Evolutionary conservation across 2,888 invertebrate species (phyloP).

Genomic region (Dolichomitus sp.): DNA sequence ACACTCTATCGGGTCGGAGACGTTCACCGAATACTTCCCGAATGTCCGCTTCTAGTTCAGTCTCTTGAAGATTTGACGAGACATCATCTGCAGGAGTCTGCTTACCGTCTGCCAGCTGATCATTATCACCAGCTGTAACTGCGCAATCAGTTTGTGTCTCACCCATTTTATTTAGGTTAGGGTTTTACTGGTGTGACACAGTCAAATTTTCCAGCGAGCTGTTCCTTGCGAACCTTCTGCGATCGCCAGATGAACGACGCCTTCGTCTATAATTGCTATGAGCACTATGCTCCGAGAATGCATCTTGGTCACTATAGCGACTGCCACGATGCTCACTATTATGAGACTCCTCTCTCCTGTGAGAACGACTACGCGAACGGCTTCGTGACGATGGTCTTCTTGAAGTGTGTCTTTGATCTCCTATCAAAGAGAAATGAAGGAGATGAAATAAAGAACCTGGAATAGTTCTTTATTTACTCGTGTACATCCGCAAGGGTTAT

Average conservation of each 20-base stretch:
- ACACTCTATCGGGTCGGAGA: too few relatives aligned
- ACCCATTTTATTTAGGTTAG: background rate
- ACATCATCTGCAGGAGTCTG: background rate
- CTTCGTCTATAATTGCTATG: constrained; percentile 1
- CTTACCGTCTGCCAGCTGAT: too few relatives aligned
- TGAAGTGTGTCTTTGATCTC: constrained; percentile 8
- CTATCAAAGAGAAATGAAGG: background rate
- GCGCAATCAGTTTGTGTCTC: background rate
- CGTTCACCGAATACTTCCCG: too few relatives aligned
- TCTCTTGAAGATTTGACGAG: too few relatives aligned
- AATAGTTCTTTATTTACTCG: background rate
- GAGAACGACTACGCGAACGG: constrained; percentile 22
- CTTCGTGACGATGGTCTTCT: constrained; percentile 19
- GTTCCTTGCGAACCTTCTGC: background rate
- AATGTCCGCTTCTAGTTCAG: too few relatives aligned
- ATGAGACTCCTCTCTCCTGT: constrained; percentile 17
- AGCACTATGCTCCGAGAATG: background rate
- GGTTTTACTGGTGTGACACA: background rate
- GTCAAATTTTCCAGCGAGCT: background rate
- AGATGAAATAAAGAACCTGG: background rate
- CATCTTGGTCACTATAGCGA: background rate
- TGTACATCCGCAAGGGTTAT: background rate
- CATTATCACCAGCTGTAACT: background rate
- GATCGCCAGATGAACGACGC: background rate
- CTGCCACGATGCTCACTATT: background rate